phyloP scores from a whole-genome alignment of 2,797 vertebrate genomes.

The Pangasius djambal region DNA sequence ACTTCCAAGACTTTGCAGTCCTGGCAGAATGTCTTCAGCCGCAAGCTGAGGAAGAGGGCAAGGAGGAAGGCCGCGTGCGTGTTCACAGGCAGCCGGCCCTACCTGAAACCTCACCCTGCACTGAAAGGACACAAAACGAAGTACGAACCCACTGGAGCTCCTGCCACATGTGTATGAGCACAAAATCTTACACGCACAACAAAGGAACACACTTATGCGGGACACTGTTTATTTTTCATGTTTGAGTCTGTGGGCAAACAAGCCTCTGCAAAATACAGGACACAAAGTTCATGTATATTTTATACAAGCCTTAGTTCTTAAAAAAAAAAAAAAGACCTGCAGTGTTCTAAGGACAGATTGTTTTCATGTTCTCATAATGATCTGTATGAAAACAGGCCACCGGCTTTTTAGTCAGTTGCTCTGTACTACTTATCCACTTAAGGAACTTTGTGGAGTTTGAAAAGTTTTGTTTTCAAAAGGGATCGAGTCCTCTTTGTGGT shows the following conservation, averaged over 20 bases:
- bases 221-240: constrained; percentile 25
- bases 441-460: constrained; percentile 60
- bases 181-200: constrained; percentile 7
- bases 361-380: constrained; percentile 58
- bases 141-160: constrained; percentile 83
- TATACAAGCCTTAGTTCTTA: constrained; percentile 67
- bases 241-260: constrained; percentile 61
- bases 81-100: constrained; percentile 84
- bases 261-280: constrained; percentile 57
- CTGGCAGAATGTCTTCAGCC: constrained; percentile 93
- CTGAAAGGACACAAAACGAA: constrained; percentile 87
- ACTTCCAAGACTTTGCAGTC: constrained; percentile 97
- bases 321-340: constrained; percentile 58
- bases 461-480: constrained; percentile 61
- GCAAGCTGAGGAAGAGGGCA: constrained; percentile 86
- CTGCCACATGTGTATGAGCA: constrained; percentile 90
- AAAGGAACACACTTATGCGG: constrained; percentile 45
- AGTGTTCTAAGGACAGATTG: constrained; percentile 13
- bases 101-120: constrained; percentile 89
- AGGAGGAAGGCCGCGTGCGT: constrained; percentile 90
- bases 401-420: constrained; percentile 62
- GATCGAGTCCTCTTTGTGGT: constrained; percentile 67
- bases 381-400: constrained; percentile 62
- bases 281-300: constrained; percentile 70
- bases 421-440: constrained; percentile 65